Evolutionary conservation across 2,888 invertebrate species (phyloP).

Genomic region (Zaprionus lineosus): DNA sequence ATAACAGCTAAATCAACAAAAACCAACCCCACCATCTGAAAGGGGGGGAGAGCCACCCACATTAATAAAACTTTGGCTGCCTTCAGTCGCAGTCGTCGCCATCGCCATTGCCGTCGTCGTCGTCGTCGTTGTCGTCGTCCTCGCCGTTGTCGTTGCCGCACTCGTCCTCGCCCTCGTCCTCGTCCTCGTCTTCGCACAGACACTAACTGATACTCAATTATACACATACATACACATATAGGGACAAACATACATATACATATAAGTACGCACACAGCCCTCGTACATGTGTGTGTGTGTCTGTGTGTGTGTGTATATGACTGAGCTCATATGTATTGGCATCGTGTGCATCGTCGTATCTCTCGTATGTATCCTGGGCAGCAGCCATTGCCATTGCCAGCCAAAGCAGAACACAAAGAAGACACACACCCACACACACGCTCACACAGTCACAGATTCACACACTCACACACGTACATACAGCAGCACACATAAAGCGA

Average conservation of each 20-base stretch:
- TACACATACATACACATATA: slow-evolving; percentile 53
- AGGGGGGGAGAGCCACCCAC: slow-evolving; percentile 49
- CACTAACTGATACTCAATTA: slow-evolving; percentile 75
- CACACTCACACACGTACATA: slow-evolving; percentile 1
- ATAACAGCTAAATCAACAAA: slow-evolving; percentile 66
- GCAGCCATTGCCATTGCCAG: slow-evolving; percentile 78
- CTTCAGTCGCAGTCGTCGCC: slow-evolving; percentile 50
- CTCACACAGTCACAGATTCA: slow-evolving; percentile 3
- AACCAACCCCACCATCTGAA: slow-evolving; percentile 44
- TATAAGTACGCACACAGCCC: slow-evolving; percentile 1
- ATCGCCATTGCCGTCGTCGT: too few relatives aligned
- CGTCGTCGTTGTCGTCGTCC: too few relatives aligned
- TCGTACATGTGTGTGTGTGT: slow-evolving; percentile 1
- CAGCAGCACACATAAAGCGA: not conserved
- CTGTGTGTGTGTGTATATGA: slow-evolving; percentile 9
- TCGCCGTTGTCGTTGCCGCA: too few relatives aligned
- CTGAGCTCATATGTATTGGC: slow-evolving; percentile 44
- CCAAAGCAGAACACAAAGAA: slow-evolving; percentile 45
- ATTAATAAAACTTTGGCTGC: slow-evolving; percentile 76
- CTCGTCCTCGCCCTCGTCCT: slow-evolving; percentile 45
- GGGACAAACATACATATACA: slow-evolving; percentile 3
- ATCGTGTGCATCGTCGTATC: slow-evolving; percentile 37
- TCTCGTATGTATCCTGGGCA: slow-evolving; percentile 58
- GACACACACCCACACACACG: slow-evolving; percentile 41
- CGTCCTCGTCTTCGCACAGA: slow-evolving; percentile 47